Evolutionary conservation across 1,140 invertebrate species (phyloP), one percentile per base, ranked within the genome.

Genomic region (Gerris buenoi): DNA sequence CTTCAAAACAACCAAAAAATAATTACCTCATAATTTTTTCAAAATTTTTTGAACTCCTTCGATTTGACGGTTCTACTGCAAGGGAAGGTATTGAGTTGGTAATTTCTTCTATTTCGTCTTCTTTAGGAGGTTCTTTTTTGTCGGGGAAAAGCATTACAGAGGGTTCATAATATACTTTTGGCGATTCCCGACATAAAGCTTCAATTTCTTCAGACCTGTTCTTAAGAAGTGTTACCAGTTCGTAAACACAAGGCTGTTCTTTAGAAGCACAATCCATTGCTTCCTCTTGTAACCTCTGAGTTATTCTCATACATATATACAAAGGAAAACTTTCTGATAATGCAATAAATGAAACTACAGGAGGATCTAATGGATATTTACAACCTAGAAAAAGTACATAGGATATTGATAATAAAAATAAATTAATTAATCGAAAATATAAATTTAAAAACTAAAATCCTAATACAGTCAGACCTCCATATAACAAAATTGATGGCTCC

Each of bases 301-400:
- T 83, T 68, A 88, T 82, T 72, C 82, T 81, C 27, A 90, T 74
- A 67, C 82, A 83, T 18, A 83, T 78, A 67, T 83, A 75, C 46
- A 80, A 78, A 26, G 86, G 85, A 73, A 86, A 83, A 15, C 74
- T 69, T 23, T 74, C 74, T 46, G 81, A 71, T 74, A 77, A 76
- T 56, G 84, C 80, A 80, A 86, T 85, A 72, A 88, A 75, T 75
- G 85, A 84, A 72, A 89, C 76, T 71, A 83, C 80, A 5, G 87
- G 86, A 1, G 85, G 78, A 78, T 89, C 83, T 73, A 82, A 85
- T 0, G 88, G 88, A 76, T 89, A 90, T 70, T 81, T 80, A 64
- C 81, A 76, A 70, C 71, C 78, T 79, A 57, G 28, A 68, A 63
- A 68, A 26, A 64, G 65, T 62, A n/a, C n/a, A n/a, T n/a, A n/a